These are phyloP conservation scores for Scalopus aquaticus DNA, from an alignment of 2,113 vertebrate genomes.

Conservation along the genomic window DNA sequence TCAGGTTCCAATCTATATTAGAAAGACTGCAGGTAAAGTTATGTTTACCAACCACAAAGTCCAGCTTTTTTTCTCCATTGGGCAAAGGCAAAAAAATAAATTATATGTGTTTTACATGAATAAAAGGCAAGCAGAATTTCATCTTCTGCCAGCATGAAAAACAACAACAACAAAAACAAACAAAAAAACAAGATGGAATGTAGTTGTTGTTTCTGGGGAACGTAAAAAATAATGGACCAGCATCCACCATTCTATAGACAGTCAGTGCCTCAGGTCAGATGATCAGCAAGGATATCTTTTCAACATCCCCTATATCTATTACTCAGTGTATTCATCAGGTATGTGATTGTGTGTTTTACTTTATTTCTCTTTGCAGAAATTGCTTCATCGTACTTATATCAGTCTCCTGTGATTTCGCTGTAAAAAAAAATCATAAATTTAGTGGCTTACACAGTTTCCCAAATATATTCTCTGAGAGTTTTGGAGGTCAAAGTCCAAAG, in stretches of 20 bases:
- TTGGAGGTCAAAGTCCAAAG: neutral
- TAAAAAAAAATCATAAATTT: neutral
- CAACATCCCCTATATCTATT: neutral
- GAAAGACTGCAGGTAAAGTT: neutral
- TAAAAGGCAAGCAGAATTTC: constrained; percentile 35
- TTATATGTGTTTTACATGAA: constrained; percentile 22
- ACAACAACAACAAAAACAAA: too few relatives aligned
- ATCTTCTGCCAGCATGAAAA: neutral
- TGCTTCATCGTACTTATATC: neutral
- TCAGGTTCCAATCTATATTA: constrained; percentile 23
- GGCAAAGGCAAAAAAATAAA: neutral
- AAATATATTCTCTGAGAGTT: neutral
- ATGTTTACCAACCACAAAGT: neutral
- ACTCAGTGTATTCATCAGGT: neutral
- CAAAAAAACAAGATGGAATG: neutral
- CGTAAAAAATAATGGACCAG: neutral
- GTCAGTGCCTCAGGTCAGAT: neutral
- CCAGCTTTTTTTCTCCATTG: neutral
- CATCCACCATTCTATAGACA: neutral
- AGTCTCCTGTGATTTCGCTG: neutral
- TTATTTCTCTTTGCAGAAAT: neutral
- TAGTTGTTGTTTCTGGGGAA: neutral
- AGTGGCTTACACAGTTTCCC: neutral
- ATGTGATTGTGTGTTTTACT: neutral
- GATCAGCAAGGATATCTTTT: neutral